Evolutionary conservation across 2,797 vertebrate genomes (phyloP).

Genomic region (Parauchenoglanis ngamensis): DNA sequence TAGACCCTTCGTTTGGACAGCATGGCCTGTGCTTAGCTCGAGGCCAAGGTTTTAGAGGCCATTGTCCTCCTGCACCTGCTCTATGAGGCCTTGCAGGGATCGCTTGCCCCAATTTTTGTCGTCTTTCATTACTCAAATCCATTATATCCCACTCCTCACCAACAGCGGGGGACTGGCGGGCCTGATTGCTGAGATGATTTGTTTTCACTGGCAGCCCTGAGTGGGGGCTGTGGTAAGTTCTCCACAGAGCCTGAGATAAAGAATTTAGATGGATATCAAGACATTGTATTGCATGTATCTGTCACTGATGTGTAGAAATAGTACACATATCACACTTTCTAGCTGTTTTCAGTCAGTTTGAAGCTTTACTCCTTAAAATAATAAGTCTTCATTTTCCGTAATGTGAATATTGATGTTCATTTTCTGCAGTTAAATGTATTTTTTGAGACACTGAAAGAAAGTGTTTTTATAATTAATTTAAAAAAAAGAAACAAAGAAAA

Average conservation of each 20-base stretch:
- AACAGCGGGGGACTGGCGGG: slow-evolving; percentile 47
- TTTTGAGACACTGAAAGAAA: slow-evolving; percentile 11
- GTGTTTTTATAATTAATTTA: slow-evolving; percentile 8
- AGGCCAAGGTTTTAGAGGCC: slow-evolving; percentile 38
- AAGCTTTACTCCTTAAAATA: slow-evolving; percentile 35
- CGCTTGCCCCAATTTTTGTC: slow-evolving; percentile 53
- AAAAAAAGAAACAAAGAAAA: neutral
- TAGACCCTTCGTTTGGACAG: slow-evolving; percentile 39
- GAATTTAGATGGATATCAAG: slow-evolving; percentile 40
- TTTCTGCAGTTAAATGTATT: slow-evolving; percentile 22
- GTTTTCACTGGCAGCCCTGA: slow-evolving; percentile 51
- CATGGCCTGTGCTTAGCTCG: slow-evolving; percentile 18
- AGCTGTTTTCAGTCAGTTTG: slow-evolving; percentile 20
- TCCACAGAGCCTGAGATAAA: slow-evolving; percentile 46
- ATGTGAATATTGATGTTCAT: slow-evolving; percentile 23
- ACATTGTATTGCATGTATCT: slow-evolving; percentile 35
- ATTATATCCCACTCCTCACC: slow-evolving; percentile 58
- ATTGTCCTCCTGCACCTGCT: slow-evolving; percentile 57
- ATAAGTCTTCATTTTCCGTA: slow-evolving; percentile 32
- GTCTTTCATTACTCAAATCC: slow-evolving; percentile 56
- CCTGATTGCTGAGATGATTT: slow-evolving; percentile 53
- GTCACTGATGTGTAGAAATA: slow-evolving; percentile 20
- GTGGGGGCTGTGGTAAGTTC: slow-evolving; percentile 35
- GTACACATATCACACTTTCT: slow-evolving; percentile 17
- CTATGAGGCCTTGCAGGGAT: slow-evolving; percentile 34